Percentiles rank a stretch among this genome's conserved stretches.
phyloP scores from a whole-genome alignment of 2,797 vertebrate species.

The Atherinosoma microstoma region DNA sequence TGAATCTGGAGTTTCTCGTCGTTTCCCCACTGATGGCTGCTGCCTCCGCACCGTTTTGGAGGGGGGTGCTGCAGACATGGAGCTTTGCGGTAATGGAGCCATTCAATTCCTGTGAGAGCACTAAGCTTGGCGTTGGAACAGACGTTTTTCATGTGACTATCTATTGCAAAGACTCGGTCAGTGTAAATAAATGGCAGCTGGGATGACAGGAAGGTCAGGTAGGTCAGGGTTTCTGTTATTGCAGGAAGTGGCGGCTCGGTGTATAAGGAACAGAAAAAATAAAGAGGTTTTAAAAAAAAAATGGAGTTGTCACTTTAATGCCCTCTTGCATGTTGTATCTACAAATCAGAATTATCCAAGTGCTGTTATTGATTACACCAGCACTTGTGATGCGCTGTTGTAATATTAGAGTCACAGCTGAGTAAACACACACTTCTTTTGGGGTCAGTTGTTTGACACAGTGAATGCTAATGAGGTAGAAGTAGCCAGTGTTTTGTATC shows the following conservation, averaged over 20 bases:
- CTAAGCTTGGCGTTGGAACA: conserved; percentile 41
- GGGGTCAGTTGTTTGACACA: conserved; percentile 15
- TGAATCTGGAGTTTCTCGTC: conserved; percentile 12
- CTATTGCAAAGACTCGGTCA: conserved; percentile 48
- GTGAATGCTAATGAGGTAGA: conserved; percentile 16
- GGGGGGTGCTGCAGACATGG: conserved; percentile 38
- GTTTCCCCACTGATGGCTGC: conserved; percentile 11
- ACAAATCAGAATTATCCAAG: neutral
- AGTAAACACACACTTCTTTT: conserved; percentile 8
- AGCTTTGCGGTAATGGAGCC: conserved; percentile 54
- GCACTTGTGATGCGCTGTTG: neutral
- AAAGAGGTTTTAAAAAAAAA: neutral
- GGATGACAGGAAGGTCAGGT: conserved; percentile 19
- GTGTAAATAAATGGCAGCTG: conserved; percentile 60
- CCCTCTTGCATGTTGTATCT: neutral
- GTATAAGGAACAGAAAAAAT: neutral
- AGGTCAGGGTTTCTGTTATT: conserved; percentile 38
- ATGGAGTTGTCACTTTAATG: neutral
- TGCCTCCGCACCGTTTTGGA: conserved; percentile 53
- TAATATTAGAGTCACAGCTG: conserved; percentile 5
- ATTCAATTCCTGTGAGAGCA: conserved; percentile 51
- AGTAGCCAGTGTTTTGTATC: neutral
- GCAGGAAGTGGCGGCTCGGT: neutral
- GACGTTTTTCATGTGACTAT: conserved; percentile 63
- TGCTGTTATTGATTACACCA: neutral